phyloP scores from a whole-genome alignment of 2,888 invertebrate genomes.

The Hymenopus coronatus region DNA sequence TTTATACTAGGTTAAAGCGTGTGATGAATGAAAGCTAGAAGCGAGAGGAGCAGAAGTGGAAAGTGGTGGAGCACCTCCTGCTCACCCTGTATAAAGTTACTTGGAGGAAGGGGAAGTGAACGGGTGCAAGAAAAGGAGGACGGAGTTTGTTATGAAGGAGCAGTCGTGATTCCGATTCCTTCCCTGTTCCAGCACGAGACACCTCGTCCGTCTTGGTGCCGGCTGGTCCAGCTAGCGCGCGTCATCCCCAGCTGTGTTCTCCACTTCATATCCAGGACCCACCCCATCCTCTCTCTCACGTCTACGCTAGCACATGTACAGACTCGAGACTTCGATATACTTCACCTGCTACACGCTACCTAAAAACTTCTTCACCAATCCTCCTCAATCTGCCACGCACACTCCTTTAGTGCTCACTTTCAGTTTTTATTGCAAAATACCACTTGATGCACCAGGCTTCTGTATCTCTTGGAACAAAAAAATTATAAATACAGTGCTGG shows the following conservation, averaged over 20 bases:
- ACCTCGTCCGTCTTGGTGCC: conserved; percentile 28
- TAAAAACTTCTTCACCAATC: not conserved
- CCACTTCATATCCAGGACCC: conserved; percentile 20
- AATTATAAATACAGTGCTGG: no score
- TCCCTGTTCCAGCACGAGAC: not conserved
- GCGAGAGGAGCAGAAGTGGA: not conserved
- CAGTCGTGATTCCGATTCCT: conserved; percentile 10
- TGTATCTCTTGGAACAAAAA: no score
- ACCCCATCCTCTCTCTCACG: not conserved
- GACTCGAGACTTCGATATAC: not conserved
- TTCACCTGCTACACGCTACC: not conserved
- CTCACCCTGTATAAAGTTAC: not conserved
- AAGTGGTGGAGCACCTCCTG: not conserved
- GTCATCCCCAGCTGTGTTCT: conserved; percentile 24
- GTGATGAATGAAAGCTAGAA: no score
- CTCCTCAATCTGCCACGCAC: no score
- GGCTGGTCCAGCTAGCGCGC: conserved; percentile 6
- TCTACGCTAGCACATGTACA: not conserved
- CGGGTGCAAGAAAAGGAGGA: no score
- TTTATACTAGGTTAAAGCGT: no score
- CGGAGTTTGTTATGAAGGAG: not conserved
- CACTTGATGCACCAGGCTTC: no score
- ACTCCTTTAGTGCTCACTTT: no score
- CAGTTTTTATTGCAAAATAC: no score
- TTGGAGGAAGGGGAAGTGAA: not conserved